These are phyloP conservation scores for Luperina testacea DNA, from an alignment of 2,888 invertebrate genomes.

Conservation along the genomic window DNA sequence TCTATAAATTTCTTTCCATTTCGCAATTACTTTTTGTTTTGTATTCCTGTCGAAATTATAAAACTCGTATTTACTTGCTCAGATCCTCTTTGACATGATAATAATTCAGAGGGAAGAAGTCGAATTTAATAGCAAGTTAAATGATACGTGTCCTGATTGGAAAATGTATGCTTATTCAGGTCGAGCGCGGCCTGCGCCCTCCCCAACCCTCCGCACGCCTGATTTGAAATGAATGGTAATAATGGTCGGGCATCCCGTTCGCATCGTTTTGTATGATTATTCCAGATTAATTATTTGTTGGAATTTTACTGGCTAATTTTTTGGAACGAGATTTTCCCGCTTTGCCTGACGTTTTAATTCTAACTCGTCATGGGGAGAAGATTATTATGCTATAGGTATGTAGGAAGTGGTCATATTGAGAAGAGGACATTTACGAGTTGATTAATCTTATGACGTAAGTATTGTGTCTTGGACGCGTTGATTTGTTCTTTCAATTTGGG, in stretches of 20 bases:
- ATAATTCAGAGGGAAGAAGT: slow-evolving; percentile 89
- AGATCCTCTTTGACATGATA: slow-evolving; percentile 85
- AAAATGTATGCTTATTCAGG: slow-evolving; percentile 90
- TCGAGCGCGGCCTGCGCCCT: slow-evolving; percentile 80
- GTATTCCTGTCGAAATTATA: slow-evolving; percentile 69
- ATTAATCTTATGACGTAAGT: slow-evolving; percentile 11
- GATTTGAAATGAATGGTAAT: slow-evolving; percentile 90
- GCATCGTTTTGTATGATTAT: slow-evolving; percentile 90
- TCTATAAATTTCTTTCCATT: slow-evolving; percentile 73
- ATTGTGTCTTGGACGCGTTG: background rate
- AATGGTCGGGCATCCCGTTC: slow-evolving; percentile 88
- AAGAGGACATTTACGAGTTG: background rate
- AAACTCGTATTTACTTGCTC: slow-evolving; percentile 74
- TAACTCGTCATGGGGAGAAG: slow-evolving; percentile 80
- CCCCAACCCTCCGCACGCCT: slow-evolving; percentile 86
- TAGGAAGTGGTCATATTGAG: background rate
- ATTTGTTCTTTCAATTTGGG: background rate
- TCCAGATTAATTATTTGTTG: slow-evolving; percentile 90
- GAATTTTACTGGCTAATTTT: slow-evolving; percentile 89
- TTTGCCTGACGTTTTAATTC: slow-evolving; percentile 90
- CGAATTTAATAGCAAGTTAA: slow-evolving; percentile 90
- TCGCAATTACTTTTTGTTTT: slow-evolving; percentile 56
- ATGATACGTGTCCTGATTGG: slow-evolving; percentile 90
- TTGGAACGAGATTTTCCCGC: slow-evolving; percentile 89
- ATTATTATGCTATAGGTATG: slow-evolving; percentile 46